Conservation (phyloP, 2,113 vertebrate species). For the Sigmodon hispidus region DNA sequence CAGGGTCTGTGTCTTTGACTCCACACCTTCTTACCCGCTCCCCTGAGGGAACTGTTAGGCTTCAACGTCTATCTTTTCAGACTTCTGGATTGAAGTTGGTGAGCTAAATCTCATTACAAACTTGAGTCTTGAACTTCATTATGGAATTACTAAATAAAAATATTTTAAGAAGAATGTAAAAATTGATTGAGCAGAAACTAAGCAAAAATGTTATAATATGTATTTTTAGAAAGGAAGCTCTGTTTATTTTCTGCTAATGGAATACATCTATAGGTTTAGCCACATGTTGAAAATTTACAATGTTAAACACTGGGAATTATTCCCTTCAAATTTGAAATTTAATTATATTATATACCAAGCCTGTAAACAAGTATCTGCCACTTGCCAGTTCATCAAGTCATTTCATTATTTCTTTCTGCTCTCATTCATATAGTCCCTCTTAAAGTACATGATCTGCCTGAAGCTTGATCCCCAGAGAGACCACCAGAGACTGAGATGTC, state of each 20-base stretch:
- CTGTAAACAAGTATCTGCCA: constrained; percentile 66
- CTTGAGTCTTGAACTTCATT: neutral
- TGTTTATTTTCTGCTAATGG: constrained; percentile 40
- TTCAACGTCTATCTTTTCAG: too few relatives aligned
- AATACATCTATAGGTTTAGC: constrained; percentile 29
- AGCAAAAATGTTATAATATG: neutral
- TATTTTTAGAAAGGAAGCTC: neutral
- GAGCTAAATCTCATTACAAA: constrained; percentile 36
- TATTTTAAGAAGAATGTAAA: neutral
- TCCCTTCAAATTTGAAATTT: constrained; percentile 43
- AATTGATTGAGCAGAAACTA: constrained; percentile 8
- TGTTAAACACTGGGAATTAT: constrained; percentile 31
- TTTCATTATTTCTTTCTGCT: constrained; percentile 72
- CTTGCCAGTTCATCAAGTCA: constrained; percentile 53
- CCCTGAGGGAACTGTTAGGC: too few relatives aligned
- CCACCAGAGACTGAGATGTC: too few relatives aligned
- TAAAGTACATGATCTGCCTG: constrained; percentile 41
- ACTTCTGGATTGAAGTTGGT: neutral
- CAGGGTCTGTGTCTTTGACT: too few relatives aligned
- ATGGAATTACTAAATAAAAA: constrained; percentile 5
- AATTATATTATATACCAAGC: constrained; percentile 57
- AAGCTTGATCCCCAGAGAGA: too few relatives aligned
- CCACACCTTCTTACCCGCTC: too few relatives aligned
- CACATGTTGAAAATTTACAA: constrained; percentile 35
- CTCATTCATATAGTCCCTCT: constrained; percentile 48